phyloP scores from a whole-genome alignment of 30 jellyfish, hydroid and myxozoan genomes.

The Hydractinia symbiolongicarpus region DNA sequence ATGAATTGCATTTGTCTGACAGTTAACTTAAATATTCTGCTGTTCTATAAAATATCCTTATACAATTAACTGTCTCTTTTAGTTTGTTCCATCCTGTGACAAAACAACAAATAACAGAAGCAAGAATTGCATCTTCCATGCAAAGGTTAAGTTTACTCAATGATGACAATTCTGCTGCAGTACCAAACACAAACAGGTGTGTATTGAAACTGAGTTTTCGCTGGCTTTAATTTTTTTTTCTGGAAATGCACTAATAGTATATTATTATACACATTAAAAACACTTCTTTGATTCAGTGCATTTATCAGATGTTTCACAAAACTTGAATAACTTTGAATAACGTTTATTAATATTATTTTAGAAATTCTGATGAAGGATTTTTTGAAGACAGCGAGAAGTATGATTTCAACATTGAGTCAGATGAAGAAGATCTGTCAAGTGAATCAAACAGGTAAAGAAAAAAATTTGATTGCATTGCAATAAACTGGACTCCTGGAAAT shows the following conservation, averaged over 20 bases:
- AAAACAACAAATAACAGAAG: constrained; percentile 40
- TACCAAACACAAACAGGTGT: constrained; percentile 23
- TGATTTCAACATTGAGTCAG: neutral
- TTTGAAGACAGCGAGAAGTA: constrained; percentile 22
- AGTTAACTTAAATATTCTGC: no score
- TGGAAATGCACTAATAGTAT: no score
- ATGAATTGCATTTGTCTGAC: no score
- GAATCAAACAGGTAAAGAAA: neutral
- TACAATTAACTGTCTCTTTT: neutral
- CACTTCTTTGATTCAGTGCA: neutral
- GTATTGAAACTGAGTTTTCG: neutral
- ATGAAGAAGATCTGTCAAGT: constrained; percentile 2
- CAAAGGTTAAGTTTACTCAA: constrained; percentile 15
- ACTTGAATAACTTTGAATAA: neutral
- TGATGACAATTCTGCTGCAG: neutral
- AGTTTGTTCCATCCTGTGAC: constrained; percentile 21
- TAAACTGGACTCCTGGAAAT: neutral
- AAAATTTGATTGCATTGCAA: neutral
- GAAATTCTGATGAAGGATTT: constrained; percentile 27
- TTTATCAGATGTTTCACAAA: neutral
- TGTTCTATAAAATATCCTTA: no score
- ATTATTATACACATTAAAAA: no score
- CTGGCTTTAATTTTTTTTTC: no score
- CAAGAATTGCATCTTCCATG: constrained; percentile 33
- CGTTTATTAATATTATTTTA: neutral